phyloP scores from a whole-genome alignment of 2,888 invertebrate species.

The Athripsodes cinereus region DNA sequence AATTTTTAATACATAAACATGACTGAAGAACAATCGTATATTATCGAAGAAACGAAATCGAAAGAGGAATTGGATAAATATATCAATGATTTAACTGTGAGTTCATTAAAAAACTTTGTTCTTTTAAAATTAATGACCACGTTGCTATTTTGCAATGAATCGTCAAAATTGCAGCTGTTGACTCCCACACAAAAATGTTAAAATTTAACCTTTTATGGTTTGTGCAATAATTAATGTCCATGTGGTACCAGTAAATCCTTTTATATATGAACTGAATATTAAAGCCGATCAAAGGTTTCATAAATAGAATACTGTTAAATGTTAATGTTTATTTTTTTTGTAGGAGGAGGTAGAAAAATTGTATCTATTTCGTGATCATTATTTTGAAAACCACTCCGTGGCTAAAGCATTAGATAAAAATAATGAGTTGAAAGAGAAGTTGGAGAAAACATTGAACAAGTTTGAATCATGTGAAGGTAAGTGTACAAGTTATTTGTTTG shows the following conservation, averaged over 20 bases:
- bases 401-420: constrained; percentile 63
- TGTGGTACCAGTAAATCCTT: background rate
- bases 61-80: constrained; percentile 36
- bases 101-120: background rate
- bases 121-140: background rate
- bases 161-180: background rate
- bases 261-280: background rate
- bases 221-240: no score
- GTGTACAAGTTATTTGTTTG: no score
- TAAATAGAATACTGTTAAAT: background rate
- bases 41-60: constrained; percentile 33
- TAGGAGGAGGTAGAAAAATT: constrained; percentile 62
- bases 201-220: background rate
- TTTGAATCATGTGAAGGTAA: constrained; percentile 63
- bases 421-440: constrained; percentile 56
- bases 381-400: constrained; percentile 67
- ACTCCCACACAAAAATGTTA: background rate
- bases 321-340: constrained; percentile 30
- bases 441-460: constrained; percentile 53
- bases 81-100: constrained; percentile 37
- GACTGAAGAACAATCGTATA: constrained; percentile 20
- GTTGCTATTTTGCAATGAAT: background rate
- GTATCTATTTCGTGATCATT: constrained; percentile 68
- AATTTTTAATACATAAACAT: background rate
- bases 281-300: no score